These are phyloP conservation scores for Phyllopteryx taeniolatus DNA, from an alignment of 2,113 vertebrate species.

Conservation along the genomic window DNA sequence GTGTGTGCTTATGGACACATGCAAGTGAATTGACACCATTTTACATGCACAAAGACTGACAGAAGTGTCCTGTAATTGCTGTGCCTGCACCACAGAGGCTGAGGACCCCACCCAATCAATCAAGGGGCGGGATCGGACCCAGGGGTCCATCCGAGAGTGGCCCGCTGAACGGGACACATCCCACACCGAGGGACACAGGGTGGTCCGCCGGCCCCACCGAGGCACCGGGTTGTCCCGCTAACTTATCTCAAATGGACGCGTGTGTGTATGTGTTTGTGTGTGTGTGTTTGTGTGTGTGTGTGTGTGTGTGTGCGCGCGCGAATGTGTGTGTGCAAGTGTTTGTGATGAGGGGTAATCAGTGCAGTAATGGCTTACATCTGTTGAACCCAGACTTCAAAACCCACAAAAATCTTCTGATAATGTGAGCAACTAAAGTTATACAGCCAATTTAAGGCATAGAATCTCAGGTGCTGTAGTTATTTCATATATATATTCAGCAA, in stretches of 20 bases:
- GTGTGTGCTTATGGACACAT: no score
- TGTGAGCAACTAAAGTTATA: constrained; percentile 25
- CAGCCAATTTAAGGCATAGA: constrained; percentile 7
- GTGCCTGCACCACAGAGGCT: no score
- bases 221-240: constrained; percentile 8
- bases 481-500: not conserved
- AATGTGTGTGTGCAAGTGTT: not conserved
- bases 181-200: no score
- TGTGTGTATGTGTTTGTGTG: constrained; percentile 3
- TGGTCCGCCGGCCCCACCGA: no score
- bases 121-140: no score
- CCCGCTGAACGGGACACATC: no score
- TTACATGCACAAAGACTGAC: no score
- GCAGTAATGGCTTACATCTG: constrained; percentile 72
- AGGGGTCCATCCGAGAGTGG: no score
- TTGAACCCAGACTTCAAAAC: constrained; percentile 54
- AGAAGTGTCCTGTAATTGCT: no score
- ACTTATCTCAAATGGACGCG: constrained; percentile 34
- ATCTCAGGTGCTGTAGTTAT: not conserved
- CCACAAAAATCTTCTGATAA: constrained; percentile 40
- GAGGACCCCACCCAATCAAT: no score
- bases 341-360: constrained; percentile 54
- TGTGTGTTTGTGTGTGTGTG: not conserved
- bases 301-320: no score
- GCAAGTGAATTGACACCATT: no score